Base-by-base conservation (phyloP, 2,888 invertebrate species). In the Timandra comae region DNA sequence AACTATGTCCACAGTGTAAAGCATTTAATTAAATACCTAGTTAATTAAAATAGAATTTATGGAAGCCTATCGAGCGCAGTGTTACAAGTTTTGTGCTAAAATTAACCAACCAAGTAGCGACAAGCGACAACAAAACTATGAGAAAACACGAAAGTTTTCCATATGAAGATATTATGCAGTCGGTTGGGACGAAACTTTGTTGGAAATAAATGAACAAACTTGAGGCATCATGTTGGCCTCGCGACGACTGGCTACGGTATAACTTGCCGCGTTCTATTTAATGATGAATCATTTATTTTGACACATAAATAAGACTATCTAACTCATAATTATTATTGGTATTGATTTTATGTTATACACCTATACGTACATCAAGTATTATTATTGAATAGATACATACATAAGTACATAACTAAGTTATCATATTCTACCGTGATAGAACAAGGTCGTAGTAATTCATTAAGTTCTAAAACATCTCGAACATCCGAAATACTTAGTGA, bases 141-240 rank as follows among this genome's bases (percentile, higher is more conserved):
- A 33, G 43, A 44, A 46, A 51, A 49, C 45, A 46, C 41, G 43
- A 39, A 59, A 61, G 53, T 64, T 61, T 54, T 41, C 49, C 53
- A 55, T 55, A 61, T 56, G 58, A 56, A 56, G 55, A 54, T 46
- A 59, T 58, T 60, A 59, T 63, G 58, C 58, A 63, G 60, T 56
- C 50, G 31, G 40, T 46, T 39, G 35, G 23, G 25, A 40, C 11
- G 24, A 7, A 63, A 61, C 48, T 62, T 64, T 49, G 40, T 49
- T 44, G 12, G 46, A 41, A 61, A 63, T 57, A 59, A 59, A 56
- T 56, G 55, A 56, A 62, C 55, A 41, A 64, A 66, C 57, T 63
- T 55, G 44, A 43, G 49, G 46, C 52, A 52, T 49, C 58, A 53
- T 56, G 61, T 52, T 45, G 44, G 44, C 48, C 50, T 41, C 45